Percentiles rank a stretch among this genome's conserved stretches.
phyloP scores from a whole-genome alignment of 2,888 invertebrate species.

The Sinodicranocentrus sp. region DNA sequence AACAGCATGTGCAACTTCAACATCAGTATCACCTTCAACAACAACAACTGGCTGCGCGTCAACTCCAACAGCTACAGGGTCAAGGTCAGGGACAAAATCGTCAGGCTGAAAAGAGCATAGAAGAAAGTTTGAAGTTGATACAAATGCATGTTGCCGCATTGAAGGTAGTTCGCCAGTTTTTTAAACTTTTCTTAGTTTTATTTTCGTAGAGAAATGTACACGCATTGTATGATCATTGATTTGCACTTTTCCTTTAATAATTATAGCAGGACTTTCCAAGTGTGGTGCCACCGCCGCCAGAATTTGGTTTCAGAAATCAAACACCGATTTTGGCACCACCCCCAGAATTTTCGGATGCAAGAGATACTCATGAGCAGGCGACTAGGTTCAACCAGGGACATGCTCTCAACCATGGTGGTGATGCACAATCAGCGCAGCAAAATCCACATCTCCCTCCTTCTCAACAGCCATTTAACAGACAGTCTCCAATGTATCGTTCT shows the following conservation, averaged over 20 bases:
- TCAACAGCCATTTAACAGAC: conserved; percentile 75
- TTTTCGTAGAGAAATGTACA: too few relatives aligned
- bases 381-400: conserved; percentile 75
- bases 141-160: conserved; percentile 78
- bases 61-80: conserved; percentile 74
- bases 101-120: conserved; percentile 78
- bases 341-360: conserved; percentile 87
- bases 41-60: conserved; percentile 70
- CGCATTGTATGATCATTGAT: too few relatives aligned
- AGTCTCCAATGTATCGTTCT: conserved; percentile 76
- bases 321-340: conserved; percentile 87
- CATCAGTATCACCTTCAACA: conserved; percentile 76
- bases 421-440: conserved; percentile 26
- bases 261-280: conserved; percentile 78
- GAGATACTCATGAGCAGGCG: conserved; percentile 75
- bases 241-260: too few relatives aligned
- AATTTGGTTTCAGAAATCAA: conserved; percentile 80
- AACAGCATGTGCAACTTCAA: conserved; percentile 77
- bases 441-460: conserved; percentile 22
- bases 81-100: conserved; percentile 74
- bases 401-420: conserved; percentile 16
- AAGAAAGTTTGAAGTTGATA: conserved; percentile 78
- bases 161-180: conserved; percentile 75
- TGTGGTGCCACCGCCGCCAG: conserved; percentile 83
- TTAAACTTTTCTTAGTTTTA: too few relatives aligned